Conservation (phyloP, 2,113 vertebrate genomes). For the Odontophorus gujanensis region DNA sequence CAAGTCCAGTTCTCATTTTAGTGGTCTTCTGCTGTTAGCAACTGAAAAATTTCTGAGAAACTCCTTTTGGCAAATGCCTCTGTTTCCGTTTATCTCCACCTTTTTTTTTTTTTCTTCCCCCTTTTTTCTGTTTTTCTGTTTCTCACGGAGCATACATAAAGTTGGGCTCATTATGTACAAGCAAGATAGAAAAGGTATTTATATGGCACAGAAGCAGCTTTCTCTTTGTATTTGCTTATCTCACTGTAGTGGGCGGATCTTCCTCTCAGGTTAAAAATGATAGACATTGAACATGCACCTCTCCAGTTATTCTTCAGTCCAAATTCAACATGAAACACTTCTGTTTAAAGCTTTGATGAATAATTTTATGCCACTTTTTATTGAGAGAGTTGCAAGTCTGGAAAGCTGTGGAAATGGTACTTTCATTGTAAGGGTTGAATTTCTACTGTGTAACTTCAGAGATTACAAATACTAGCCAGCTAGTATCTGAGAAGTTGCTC, state of each 20-base stretch:
- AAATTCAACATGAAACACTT: neutral
- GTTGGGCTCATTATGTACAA: neutral
- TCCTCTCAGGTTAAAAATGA: neutral
- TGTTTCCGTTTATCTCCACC: neutral
- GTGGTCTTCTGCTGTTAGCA: neutral
- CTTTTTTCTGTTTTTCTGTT: neutral
- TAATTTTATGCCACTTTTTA: neutral
- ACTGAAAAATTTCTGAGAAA: neutral
- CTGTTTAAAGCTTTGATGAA: neutral
- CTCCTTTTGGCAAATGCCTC: neutral
- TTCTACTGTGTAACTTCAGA: neutral
- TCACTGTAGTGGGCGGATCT: neutral
- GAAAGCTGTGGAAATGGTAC: neutral
- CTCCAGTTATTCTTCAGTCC: neutral
- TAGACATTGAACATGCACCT: accelerated
- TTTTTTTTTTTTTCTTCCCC: neutral
- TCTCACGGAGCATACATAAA: neutral
- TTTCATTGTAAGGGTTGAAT: neutral
- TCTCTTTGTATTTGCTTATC: neutral
- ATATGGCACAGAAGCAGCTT: neutral
- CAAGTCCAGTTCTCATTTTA: accelerated
- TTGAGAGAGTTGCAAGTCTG: neutral
- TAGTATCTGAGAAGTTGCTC: neutral
- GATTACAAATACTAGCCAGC: neutral
- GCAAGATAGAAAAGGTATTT: neutral